Conservation (phyloP, 64 coral and sea anemone genomes). For the Porites lutea region DNA sequence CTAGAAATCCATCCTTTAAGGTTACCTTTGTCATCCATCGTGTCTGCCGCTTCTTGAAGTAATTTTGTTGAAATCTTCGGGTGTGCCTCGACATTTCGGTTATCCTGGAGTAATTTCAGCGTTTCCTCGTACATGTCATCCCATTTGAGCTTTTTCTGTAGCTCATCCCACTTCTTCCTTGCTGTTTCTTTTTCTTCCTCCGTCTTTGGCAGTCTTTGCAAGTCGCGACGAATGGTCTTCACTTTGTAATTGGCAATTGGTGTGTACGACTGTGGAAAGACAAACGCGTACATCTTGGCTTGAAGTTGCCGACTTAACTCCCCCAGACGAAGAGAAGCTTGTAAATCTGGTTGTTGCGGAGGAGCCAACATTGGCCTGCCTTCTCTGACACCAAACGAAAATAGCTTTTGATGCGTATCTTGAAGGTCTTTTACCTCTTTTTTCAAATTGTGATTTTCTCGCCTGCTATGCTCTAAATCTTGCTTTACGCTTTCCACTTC, state of each 20-base stretch:
- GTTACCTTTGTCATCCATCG: conserved; percentile 21
- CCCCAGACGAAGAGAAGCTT: conserved; percentile 28
- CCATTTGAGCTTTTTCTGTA: conserved; percentile 35
- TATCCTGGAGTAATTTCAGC: conserved; percentile 37
- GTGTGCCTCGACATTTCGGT: conserved; percentile 14
- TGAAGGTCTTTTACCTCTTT: conserved; percentile 29
- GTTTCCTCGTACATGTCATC: conserved; percentile 40
- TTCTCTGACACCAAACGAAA: not conserved
- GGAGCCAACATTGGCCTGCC: conserved; percentile 26
- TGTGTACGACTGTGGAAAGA: conserved; percentile 44
- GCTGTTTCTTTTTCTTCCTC: conserved; percentile 37
- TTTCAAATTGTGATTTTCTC: conserved; percentile 25
- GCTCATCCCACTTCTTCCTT: conserved; percentile 6
- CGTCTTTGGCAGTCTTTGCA: conserved; percentile 38
- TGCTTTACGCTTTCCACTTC: not conserved
- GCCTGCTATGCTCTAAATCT: conserved; percentile 11
- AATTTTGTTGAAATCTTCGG: conserved; percentile 22
- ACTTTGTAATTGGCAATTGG: conserved; percentile 46
- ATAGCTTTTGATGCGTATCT: conserved; percentile 5
- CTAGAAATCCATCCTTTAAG: conserved; percentile 44
- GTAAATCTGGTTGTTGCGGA: conserved; percentile 5
- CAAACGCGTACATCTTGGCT: conserved; percentile 42
- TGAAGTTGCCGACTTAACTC: conserved; percentile 52
- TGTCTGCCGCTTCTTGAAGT: conserved; percentile 6
- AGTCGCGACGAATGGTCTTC: conserved; percentile 35